A percentile compares a stretch with the other conserved stretches of the same genome.
phyloP scores from a whole-genome alignment of 1,140 invertebrate genomes.

The Bombyx mori region DNA sequence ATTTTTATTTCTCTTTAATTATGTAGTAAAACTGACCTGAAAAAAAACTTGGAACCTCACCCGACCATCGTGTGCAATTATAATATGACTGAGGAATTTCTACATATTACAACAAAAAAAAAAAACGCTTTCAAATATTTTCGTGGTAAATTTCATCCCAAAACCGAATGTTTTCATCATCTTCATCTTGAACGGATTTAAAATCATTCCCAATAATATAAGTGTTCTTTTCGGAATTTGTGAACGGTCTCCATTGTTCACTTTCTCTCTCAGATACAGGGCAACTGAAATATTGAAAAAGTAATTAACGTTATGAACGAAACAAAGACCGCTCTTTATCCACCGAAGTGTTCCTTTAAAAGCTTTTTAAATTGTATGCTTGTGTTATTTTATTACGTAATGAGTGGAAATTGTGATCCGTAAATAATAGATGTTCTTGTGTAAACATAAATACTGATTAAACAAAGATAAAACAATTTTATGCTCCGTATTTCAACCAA shows the following conservation, averaged over 20 bases:
- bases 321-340: background rate
- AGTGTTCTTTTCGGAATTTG: conserved; percentile 30
- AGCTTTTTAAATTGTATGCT: too few relatives aligned
- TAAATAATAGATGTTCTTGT: too few relatives aligned
- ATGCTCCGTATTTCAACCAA: too few relatives aligned
- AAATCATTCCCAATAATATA: conserved; percentile 36
- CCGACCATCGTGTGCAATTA: too few relatives aligned
- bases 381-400: too few relatives aligned
- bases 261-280: conserved; percentile 24
- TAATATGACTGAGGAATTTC: background rate
- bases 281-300: conserved; percentile 35
- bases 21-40: too few relatives aligned
- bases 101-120: background rate
- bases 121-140: conserved; percentile 7
- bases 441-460: too few relatives aligned
- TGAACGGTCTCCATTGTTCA: conserved; percentile 44
- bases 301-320: background rate
- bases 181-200: conserved; percentile 26
- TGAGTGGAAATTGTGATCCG: too few relatives aligned
- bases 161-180: conserved; percentile 35
- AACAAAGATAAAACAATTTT: too few relatives aligned
- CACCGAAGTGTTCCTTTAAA: background rate
- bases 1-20: too few relatives aligned
- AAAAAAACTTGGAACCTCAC: too few relatives aligned
- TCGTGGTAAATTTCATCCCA: conserved; percentile 55